Percentiles rank a stretch among this genome's conserved stretches.
phyloP scores from a whole-genome alignment of 1,140 invertebrate genomes.

The Drosophila kurseongensis region DNA sequence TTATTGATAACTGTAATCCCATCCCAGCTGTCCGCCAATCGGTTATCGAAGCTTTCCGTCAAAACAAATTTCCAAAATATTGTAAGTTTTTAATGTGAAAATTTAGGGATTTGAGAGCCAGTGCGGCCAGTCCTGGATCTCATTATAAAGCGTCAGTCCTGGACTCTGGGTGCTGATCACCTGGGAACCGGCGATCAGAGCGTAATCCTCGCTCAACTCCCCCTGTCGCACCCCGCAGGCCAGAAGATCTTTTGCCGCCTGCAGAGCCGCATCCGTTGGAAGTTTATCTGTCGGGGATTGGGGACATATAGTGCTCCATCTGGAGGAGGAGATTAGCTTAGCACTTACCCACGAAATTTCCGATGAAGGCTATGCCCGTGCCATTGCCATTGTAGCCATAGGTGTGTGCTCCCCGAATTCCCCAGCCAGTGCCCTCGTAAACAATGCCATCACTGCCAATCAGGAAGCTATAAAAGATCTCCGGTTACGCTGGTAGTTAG shows the following conservation, averaged over 20 bases:
- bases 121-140: constrained; percentile 84
- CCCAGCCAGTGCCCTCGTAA: constrained; percentile 92
- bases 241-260: constrained; percentile 87
- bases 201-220: constrained; percentile 86
- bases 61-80: too few species aligned
- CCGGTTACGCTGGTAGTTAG: not conserved
- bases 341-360: constrained; percentile 87
- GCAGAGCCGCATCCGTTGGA: constrained; percentile 86
- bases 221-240: constrained; percentile 87
- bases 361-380: constrained; percentile 90
- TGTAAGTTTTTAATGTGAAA: not conserved
- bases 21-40: not conserved
- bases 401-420: constrained; percentile 89
- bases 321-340: too few species aligned
- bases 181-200: constrained; percentile 87
- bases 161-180: constrained; percentile 87
- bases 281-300: constrained; percentile 85
- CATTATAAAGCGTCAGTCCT: constrained; percentile 87
- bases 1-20: not conserved
- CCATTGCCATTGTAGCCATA: constrained; percentile 87
- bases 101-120: constrained; percentile 69
- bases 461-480: constrained; percentile 87
- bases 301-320: not conserved
- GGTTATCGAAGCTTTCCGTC: not conserved
- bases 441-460: constrained; percentile 91